Evolutionary conservation across 2,113 vertebrate genomes (phyloP).

Genomic region (Aythya baeri): DNA sequence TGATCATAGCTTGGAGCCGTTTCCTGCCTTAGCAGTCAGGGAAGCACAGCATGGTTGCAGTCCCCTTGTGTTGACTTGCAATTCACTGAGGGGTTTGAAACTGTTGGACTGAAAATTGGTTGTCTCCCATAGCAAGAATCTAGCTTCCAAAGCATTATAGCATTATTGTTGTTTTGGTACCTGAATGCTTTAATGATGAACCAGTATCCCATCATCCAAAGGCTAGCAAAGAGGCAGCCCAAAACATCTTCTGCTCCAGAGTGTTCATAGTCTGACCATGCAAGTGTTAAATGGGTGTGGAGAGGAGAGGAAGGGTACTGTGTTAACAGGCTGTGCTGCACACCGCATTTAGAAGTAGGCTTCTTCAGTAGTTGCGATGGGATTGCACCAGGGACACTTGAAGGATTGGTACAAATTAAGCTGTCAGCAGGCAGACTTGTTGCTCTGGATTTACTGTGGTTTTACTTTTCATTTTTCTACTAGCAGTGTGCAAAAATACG

Average conservation of each 20-base stretch:
- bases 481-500: background rate
- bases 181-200: background rate
- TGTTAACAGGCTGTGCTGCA: background rate
- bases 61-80: background rate
- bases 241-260: background rate
- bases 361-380: background rate
- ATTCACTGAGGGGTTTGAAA: background rate
- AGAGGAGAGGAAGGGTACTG: background rate
- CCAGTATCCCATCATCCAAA: background rate
- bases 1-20: background rate
- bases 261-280: background rate
- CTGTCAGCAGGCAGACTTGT: background rate
- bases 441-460: background rate
- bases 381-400: background rate
- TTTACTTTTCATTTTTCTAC: background rate
- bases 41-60: background rate
- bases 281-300: background rate
- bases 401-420: background rate
- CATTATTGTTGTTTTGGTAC: background rate
- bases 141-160: background rate
- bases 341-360: fast-evolving
- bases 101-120: no score
- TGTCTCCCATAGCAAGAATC: background rate
- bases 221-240: background rate
- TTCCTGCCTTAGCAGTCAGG: background rate